Evolutionary conservation across 2,797 vertebrate genomes (phyloP).

Genomic region (Galaxias olidus): DNA sequence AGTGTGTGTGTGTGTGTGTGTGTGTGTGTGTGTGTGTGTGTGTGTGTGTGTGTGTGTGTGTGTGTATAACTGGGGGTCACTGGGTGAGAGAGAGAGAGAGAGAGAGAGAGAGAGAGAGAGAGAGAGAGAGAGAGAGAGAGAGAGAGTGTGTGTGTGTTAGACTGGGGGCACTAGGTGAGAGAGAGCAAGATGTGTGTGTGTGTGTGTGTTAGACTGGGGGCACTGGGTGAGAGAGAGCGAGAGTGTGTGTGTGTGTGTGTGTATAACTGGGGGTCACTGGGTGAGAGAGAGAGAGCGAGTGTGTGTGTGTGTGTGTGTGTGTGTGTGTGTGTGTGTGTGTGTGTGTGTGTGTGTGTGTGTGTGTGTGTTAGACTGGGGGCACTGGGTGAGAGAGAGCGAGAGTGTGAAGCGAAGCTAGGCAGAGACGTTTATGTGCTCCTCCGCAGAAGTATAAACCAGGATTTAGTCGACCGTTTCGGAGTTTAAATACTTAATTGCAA

Average conservation of each 20-base stretch:
- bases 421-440: no score
- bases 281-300: no score
- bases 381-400: not conserved
- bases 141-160: not conserved
- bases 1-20: not conserved
- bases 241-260: no score
- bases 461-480: no score
- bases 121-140: not conserved
- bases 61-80: not conserved
- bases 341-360: constrained; percentile 6
- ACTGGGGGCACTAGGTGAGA: no score
- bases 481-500: no score
- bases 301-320: constrained; percentile 9
- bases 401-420: no score
- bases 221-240: no score
- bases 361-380: not conserved
- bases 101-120: not conserved
- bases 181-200: no score
- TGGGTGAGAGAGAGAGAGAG: constrained; percentile 1
- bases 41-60: constrained; percentile 1
- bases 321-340: no score
- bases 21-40: constrained; percentile 1
- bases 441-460: no score
- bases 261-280: no score
- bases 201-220: not conserved